A percentile compares a stretch with the other conserved stretches of the same genome.
Evolutionary conservation across 2,888 invertebrate species (phyloP).

Genomic region (Candidula unifasciata): DNA sequence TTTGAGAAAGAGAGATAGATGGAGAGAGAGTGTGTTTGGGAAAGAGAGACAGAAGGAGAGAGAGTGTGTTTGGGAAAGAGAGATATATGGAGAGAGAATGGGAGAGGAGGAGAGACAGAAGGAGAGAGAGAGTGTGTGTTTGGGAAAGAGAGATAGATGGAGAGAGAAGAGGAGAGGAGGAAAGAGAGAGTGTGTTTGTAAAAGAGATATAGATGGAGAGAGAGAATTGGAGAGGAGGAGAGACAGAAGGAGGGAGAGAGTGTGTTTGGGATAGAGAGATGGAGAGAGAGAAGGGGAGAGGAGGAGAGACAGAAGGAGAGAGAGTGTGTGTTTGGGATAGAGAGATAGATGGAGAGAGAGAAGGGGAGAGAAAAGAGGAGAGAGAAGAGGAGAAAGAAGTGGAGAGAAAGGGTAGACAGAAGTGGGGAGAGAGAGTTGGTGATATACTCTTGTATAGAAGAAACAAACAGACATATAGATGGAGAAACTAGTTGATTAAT

Average conservation of each 20-base stretch:
- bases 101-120: no score
- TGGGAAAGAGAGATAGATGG: no score
- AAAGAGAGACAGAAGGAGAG: no score
- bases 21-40: no score
- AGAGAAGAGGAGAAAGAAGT: not conserved
- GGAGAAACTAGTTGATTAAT: no score
- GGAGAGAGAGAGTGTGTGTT: no score
- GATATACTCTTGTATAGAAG: no score
- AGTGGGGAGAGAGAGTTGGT: not conserved
- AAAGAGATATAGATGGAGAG: slow-evolving; percentile 9
- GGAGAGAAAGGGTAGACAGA: not conserved
- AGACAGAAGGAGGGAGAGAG: not conserved
- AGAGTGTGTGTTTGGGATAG: not conserved
- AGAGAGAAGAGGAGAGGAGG: not conserved
- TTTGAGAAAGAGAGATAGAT: no score
- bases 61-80: no score
- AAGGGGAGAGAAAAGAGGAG: not conserved
- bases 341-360: not conserved
- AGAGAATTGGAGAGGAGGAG: not conserved
- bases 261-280: slow-evolving; percentile 5
- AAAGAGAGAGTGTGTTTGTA: slow-evolving; percentile 11
- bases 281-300: slow-evolving; percentile 4
- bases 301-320: slow-evolving; percentile 8
- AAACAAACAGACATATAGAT: no score
- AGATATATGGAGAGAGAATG: no score